Conservation (phyloP, 2,888 invertebrate genomes). For the Vanessa cardui region DNA sequence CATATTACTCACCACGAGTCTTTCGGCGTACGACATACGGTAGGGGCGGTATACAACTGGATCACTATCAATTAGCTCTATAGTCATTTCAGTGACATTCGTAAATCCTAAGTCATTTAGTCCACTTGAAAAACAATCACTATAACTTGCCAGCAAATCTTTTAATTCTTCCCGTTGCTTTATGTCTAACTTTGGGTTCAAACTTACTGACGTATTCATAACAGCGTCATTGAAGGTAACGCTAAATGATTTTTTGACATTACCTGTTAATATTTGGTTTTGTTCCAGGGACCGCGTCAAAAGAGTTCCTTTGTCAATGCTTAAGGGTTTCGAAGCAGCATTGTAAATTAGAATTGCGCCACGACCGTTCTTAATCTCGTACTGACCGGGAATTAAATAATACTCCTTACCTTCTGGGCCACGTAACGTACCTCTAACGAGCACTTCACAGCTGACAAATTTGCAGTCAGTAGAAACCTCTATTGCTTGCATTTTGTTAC, state of each 20-base stretch:
- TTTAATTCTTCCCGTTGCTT: not conserved
- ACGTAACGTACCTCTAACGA: slow-evolving; percentile 6
- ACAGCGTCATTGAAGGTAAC: slow-evolving; percentile 1
- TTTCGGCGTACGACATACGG: not conserved
- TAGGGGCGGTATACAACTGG: not conserved
- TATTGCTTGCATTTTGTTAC: not conserved
- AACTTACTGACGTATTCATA: not conserved
- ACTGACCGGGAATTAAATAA: slow-evolving; percentile 18
- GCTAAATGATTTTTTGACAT: not conserved
- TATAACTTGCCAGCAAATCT: not conserved
- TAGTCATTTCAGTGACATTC: not conserved
- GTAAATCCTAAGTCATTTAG: not conserved
- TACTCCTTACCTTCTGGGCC: not conserved
- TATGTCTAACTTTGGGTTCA: not conserved
- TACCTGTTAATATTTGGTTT: not conserved
- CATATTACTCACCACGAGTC: no score
- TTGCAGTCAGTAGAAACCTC: not conserved
- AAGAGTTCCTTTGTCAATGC: not conserved
- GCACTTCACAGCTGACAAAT: no score
- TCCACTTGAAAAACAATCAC: not conserved
- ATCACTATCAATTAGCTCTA: not conserved
- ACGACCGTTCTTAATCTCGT: slow-evolving; percentile 10
- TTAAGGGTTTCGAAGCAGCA: not conserved
- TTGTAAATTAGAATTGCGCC: not conserved
- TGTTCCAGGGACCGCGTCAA: not conserved